These are phyloP conservation scores for Sarcophaga peregrina DNA, from an alignment of 1,140 invertebrate species.

Conservation along the genomic window DNA sequence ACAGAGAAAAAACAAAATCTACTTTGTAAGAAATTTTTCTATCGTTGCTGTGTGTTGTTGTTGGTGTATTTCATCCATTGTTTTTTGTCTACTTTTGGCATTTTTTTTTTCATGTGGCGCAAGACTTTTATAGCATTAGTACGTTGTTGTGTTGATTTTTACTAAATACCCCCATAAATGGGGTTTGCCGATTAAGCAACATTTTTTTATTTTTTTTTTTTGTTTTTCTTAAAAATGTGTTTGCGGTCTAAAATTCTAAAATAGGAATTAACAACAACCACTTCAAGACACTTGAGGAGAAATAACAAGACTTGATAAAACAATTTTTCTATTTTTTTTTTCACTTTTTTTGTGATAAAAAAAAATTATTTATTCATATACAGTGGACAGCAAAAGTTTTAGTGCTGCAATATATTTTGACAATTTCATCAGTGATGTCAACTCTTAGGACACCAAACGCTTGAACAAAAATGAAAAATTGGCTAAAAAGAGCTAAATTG, in stretches of 20 bases:
- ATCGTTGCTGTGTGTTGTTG: no score
- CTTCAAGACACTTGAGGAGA: neutral
- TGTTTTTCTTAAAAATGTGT: neutral
- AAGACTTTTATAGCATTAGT: neutral
- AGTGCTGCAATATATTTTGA: no score
- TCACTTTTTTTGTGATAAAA: neutral
- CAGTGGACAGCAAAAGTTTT: no score
- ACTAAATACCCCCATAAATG: conserved; percentile 3
- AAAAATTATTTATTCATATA: no score
- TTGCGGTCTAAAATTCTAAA: neutral
- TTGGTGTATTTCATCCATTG: no score
- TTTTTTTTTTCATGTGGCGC: neutral
- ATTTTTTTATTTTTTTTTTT: neutral
- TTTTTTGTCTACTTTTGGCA: neutral
- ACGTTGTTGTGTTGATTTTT: neutral
- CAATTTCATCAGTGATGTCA: no score
- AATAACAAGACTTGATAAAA: neutral
- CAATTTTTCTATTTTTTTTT: neutral
- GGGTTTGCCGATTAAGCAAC: conserved; percentile 14
- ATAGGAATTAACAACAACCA: conserved; percentile 6
- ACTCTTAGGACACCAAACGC: no score
- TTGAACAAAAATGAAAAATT: no score
- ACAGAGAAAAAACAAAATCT: no score
- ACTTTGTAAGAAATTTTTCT: neutral
- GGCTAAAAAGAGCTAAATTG: no score